Base-by-base conservation (phyloP, 2,888 invertebrate genomes). In the Drosophila emarginata region DNA sequence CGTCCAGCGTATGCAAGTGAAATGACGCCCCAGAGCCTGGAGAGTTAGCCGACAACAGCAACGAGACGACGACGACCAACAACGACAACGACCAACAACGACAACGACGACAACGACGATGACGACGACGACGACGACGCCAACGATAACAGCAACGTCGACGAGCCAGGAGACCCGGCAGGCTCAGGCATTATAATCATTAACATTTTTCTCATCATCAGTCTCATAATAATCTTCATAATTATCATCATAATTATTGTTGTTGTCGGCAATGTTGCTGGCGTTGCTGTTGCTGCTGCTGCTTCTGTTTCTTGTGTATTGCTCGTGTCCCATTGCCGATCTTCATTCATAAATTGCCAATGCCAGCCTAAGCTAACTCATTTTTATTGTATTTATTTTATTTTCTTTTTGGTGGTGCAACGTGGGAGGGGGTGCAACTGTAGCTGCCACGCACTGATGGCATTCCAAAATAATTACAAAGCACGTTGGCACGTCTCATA, bases 1-100 rank as follows among this genome's bases (percentile, higher is more conserved):
- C 83, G 84, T 80, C 80, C 74, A 82, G 86, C 86, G 89, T 84
- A 75, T 89, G 89, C 89, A 87, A 89, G 87, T 80, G 86, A 88
- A 89, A 85, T 89, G 89, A 89, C 74, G 76, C 70, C 75, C 76
- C 70, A 76, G 71, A 78, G 39, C 40, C 50, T 61, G 40, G 56
- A 67, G 39, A 21, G 28, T n/a, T 40, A 59, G 37, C 52, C 36
- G 61, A 18, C 67, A 60, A 60, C 67, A 67, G 58, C 18, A 60
- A 28, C 26, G 59, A 59, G 45, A 59, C 37, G 37, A 40, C 26
- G 23, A 21, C 37, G 57, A 58, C 39, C 12, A 57, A 50, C 36
- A 23, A 36, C 32, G 36, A 59, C 37, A 21, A 40, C 26, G 58
- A 59, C 26, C n/a, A 45, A 51, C 39, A 2, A 45, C 40, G 9